phyloP scores from a whole-genome alignment of 2,888 invertebrate genomes.

The Pheosia gnoma region DNA sequence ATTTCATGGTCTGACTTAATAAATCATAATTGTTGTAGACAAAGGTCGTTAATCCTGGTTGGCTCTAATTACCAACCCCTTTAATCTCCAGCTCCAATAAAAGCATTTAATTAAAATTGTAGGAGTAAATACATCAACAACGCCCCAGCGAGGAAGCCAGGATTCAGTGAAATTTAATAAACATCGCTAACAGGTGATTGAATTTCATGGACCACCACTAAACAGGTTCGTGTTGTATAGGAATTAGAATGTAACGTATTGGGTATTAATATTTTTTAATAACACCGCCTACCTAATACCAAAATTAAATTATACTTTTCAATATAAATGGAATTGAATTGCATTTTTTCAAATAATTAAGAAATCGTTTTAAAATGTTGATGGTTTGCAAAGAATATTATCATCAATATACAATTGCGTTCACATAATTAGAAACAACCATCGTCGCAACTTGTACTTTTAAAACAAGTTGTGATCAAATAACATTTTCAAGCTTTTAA shows the following conservation, averaged over 20 bases:
- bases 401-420: too few species aligned
- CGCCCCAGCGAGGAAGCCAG: conserved; percentile 35
- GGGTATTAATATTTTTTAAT: conserved; percentile 8
- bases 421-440: too few species aligned
- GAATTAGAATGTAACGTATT: neutral
- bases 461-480: too few species aligned
- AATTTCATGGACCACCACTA: conserved; percentile 4
- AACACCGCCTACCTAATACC: neutral
- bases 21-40: conserved; percentile 73
- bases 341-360: too few species aligned
- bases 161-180: conserved; percentile 42
- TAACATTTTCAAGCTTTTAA: too few species aligned
- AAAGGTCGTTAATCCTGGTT: conserved; percentile 73
- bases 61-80: conserved; percentile 71
- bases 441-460: too few species aligned
- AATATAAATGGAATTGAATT: too few species aligned
- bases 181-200: conserved; percentile 15
- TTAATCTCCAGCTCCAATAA: conserved; percentile 69
- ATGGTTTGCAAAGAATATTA: too few species aligned
- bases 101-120: conserved; percentile 74
- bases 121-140: conserved; percentile 55
- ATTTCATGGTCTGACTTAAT: conserved; percentile 56
- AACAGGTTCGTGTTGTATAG: conserved; percentile 5
- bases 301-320: too few species aligned
- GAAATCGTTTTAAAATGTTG: too few species aligned